Conservation (phyloP, 2,113 vertebrate genomes). For the Tichodroma muraria region DNA sequence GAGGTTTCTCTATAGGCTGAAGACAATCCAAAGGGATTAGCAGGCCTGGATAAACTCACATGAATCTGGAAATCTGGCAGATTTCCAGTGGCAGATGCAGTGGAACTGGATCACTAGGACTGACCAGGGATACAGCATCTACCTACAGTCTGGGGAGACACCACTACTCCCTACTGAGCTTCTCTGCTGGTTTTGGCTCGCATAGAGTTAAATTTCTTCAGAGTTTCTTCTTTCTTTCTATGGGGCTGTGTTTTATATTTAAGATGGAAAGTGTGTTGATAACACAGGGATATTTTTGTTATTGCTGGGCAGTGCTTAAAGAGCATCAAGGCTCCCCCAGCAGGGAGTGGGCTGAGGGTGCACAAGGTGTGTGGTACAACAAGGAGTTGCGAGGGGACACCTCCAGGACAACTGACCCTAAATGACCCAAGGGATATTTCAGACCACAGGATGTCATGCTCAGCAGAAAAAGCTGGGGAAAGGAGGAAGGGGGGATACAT, state of each 20-base stretch:
- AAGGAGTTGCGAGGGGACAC: neutral
- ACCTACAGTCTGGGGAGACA: neutral
- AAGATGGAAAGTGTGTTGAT: neutral
- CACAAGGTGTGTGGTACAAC: neutral
- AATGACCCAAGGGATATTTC: neutral
- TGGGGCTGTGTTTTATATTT: neutral
- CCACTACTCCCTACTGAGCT: neutral
- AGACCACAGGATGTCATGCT: accelerated
- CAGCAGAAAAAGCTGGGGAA: neutral
- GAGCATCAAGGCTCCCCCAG: neutral
- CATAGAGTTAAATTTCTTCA: neutral
- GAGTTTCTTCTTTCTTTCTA: neutral
- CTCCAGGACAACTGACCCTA: neutral
- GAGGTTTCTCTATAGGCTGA: neutral
- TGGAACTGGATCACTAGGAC: neutral
- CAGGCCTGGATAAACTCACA: neutral
- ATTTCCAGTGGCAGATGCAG: neutral
- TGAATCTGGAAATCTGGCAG: neutral
- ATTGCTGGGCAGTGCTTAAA: neutral
- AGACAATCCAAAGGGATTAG: neutral
- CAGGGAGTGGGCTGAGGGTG: neutral
- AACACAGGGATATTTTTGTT: neutral
- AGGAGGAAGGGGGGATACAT: neutral
- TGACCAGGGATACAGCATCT: neutral
- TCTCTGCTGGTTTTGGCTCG: neutral